A percentile compares a stretch with the other conserved stretches of the same genome.
Evolutionary conservation across 2,113 vertebrate genomes (phyloP).

Genomic region (Jacana jacana): DNA sequence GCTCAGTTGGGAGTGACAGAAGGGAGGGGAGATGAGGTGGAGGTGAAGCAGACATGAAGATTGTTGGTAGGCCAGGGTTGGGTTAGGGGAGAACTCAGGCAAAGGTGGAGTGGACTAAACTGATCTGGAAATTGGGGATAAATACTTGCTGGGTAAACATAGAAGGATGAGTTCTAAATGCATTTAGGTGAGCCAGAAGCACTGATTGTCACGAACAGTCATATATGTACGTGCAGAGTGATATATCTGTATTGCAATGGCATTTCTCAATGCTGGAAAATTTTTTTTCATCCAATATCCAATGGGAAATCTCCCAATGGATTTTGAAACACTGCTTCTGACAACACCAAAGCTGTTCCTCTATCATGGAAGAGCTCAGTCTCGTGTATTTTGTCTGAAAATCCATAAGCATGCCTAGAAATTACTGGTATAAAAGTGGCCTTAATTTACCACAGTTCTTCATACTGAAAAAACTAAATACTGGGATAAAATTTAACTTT

Average conservation of each 20-base stretch:
- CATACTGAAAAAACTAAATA: neutral
- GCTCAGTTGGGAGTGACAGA: neutral
- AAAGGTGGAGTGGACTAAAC: neutral
- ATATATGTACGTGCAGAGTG: fast-evolving
- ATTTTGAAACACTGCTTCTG: neutral
- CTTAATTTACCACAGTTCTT: neutral
- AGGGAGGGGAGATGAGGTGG: neutral
- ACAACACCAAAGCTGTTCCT: neutral
- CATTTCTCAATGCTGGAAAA: neutral
- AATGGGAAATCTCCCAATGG: neutral
- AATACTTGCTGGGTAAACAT: neutral
- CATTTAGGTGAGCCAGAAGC: neutral
- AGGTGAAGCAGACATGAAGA: neutral
- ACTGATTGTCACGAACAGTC: neutral
- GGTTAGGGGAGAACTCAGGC: neutral
- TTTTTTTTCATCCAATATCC: neutral
- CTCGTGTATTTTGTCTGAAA: neutral
- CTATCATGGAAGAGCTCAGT: neutral
- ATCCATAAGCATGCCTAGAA: neutral
- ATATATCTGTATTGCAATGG: neutral
- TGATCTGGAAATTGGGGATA: neutral
- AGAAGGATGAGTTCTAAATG: neutral
- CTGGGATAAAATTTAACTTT: neutral
- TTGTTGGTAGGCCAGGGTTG: neutral
- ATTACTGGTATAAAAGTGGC: neutral